Percentiles rank a stretch among this genome's conserved stretches.
phyloP scores from a whole-genome alignment of 1,140 invertebrate species.

The Halesus radiatus region DNA sequence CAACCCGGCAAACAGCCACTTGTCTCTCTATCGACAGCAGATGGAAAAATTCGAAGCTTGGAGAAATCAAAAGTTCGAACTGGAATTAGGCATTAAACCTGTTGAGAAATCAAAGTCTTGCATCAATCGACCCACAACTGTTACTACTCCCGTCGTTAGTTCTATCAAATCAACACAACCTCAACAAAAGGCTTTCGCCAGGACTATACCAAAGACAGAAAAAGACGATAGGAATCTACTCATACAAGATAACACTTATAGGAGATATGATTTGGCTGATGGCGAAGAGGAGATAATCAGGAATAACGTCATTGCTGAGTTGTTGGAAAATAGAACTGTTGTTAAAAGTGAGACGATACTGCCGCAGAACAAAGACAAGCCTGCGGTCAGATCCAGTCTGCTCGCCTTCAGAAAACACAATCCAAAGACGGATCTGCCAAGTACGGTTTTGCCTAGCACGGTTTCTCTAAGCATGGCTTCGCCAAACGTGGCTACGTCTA shows the following conservation, averaged over 20 bases:
- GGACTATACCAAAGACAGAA: not conserved
- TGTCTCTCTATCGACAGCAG: slow-evolving; percentile 32
- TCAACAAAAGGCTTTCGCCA: not conserved
- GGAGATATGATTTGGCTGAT: slow-evolving; percentile 18
- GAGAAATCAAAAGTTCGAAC: slow-evolving; percentile 32
- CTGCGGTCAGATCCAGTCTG: slow-evolving; percentile 42
- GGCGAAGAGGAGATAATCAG: slow-evolving; percentile 21
- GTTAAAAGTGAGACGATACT: not conserved
- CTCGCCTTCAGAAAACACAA: slow-evolving; percentile 44
- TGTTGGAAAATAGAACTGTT: not conserved
- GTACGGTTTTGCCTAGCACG: not conserved
- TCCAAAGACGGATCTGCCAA: not conserved
- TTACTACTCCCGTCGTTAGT: not conserved
- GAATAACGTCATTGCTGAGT: slow-evolving; percentile 12
- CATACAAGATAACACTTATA: not conserved
- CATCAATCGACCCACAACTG: not conserved
- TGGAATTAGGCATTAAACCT: not conserved
- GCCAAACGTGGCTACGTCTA: no score
- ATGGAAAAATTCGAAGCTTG: slow-evolving; percentile 41
- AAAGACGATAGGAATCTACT: not conserved
- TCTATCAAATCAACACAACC: not conserved
- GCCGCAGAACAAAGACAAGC: not conserved
- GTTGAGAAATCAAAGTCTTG: not conserved
- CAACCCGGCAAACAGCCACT: not conserved
- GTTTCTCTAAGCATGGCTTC: no score